Evolutionary conservation across 2,113 vertebrate genomes (phyloP).

Genomic region (Psettodes erumei): DNA sequence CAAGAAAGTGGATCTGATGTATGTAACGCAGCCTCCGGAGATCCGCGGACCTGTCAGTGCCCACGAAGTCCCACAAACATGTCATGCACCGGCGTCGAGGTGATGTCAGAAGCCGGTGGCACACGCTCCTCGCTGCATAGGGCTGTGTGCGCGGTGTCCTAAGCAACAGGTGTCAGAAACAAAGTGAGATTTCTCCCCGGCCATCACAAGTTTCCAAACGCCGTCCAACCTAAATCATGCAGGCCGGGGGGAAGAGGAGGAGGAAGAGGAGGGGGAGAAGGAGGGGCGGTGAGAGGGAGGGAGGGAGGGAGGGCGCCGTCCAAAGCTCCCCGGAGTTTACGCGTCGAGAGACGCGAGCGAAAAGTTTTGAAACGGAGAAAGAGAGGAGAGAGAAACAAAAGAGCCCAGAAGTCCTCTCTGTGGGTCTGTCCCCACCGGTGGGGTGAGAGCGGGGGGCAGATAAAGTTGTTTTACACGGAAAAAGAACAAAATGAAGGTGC

Average conservation of each 20-base stretch:
- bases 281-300: background rate
- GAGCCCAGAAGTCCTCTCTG: slow-evolving; percentile 7
- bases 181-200: slow-evolving; percentile 46
- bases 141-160: slow-evolving; percentile 26
- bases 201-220: slow-evolving; percentile 63
- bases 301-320: background rate
- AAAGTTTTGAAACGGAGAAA: slow-evolving; percentile 24
- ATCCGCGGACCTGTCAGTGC: slow-evolving; percentile 13
- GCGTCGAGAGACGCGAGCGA: slow-evolving; percentile 32
- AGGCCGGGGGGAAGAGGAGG: background rate
- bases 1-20: slow-evolving; percentile 17
- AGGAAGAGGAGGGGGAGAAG: background rate
- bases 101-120: background rate
- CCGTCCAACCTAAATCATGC: slow-evolving; percentile 50
- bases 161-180: slow-evolving; percentile 75
- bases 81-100: background rate
- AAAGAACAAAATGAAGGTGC: background rate
- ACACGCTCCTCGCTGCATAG: background rate
- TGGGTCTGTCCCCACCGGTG: background rate
- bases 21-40: background rate
- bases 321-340: slow-evolving; percentile 24
- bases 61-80: slow-evolving; percentile 5
- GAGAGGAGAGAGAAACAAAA: slow-evolving; percentile 22
- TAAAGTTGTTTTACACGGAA: background rate
- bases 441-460: background rate